phyloP scores from a whole-genome alignment of 2,113 vertebrate species.

The Felis chaus region DNA sequence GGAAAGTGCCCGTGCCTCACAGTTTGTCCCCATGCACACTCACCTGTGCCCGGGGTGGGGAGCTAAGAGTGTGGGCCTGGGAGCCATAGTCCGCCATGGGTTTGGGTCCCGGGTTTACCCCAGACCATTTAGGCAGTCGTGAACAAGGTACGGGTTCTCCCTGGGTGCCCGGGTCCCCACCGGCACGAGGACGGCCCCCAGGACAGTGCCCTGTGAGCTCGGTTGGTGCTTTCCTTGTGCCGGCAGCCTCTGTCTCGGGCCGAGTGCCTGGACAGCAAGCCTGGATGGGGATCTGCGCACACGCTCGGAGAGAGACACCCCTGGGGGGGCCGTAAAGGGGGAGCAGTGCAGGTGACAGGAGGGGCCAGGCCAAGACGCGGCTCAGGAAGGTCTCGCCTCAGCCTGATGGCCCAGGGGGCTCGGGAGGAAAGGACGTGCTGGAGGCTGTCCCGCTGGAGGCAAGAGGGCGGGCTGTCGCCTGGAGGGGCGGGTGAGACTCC shows the following conservation, averaged over 20 bases:
- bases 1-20: too few species aligned
- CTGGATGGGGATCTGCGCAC: background rate
- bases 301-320: background rate
- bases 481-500: background rate
- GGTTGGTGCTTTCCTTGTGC: accelerated
- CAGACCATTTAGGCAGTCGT: background rate
- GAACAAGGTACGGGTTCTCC: background rate
- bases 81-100: background rate
- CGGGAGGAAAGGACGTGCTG: accelerated
- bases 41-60: accelerated
- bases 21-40: accelerated
- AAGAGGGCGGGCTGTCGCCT: background rate
- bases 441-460: background rate
- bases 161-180: background rate
- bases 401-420: too few species aligned
- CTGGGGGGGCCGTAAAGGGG: background rate
- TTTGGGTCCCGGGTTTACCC: background rate
- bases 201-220: background rate
- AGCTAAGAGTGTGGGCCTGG: background rate
- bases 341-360: background rate
- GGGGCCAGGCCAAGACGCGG: background rate
- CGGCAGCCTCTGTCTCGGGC: background rate
- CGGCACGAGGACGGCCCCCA: too few species aligned
- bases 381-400: background rate
- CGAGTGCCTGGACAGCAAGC: background rate